These are phyloP conservation scores for Stegophylla sp. DNA, from an alignment of 2,888 invertebrate genomes.

Conservation along the genomic window DNA sequence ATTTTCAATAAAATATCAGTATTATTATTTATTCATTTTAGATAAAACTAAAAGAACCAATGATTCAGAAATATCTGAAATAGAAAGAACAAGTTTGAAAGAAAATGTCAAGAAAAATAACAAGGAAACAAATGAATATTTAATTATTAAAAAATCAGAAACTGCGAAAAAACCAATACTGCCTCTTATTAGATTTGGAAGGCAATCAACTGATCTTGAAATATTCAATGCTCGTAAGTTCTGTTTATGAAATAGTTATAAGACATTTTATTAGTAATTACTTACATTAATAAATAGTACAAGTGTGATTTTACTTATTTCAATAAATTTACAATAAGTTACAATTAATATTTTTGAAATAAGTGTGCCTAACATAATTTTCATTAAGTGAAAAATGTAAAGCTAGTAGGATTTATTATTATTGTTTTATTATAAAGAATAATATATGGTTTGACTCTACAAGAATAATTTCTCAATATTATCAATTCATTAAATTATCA, in stretches of 20 bases:
- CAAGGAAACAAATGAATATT: slow-evolving; percentile 28
- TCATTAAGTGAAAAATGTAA: too few species aligned
- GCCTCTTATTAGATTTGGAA: slow-evolving; percentile 32
- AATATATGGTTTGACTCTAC: too few species aligned
- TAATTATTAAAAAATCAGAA: slow-evolving; percentile 59
- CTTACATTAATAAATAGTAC: too few species aligned
- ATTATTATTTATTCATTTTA: not conserved
- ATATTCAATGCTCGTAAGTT: slow-evolving; percentile 55
- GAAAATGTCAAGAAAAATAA: slow-evolving; percentile 52
- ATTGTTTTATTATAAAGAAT: too few species aligned
- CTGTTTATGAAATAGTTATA: not conserved
- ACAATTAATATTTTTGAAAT: too few species aligned
- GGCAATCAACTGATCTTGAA: slow-evolving; percentile 52
- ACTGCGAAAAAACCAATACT: slow-evolving; percentile 34
- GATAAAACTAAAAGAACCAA: slow-evolving; percentile 16
- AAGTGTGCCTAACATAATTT: too few species aligned
- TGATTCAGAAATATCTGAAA: slow-evolving; percentile 29
- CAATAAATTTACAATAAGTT: too few species aligned
- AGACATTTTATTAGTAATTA: too few species aligned
- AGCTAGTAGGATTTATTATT: too few species aligned
- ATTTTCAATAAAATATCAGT: slow-evolving; percentile 61
- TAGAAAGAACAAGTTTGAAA: slow-evolving; percentile 46
- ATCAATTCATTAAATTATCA: too few species aligned
- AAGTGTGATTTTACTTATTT: too few species aligned
- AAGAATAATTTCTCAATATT: too few species aligned